These are phyloP conservation scores for Rhinopomastus cyanomelas DNA, from an alignment of 2,113 vertebrate genomes.

Conservation along the genomic window DNA sequence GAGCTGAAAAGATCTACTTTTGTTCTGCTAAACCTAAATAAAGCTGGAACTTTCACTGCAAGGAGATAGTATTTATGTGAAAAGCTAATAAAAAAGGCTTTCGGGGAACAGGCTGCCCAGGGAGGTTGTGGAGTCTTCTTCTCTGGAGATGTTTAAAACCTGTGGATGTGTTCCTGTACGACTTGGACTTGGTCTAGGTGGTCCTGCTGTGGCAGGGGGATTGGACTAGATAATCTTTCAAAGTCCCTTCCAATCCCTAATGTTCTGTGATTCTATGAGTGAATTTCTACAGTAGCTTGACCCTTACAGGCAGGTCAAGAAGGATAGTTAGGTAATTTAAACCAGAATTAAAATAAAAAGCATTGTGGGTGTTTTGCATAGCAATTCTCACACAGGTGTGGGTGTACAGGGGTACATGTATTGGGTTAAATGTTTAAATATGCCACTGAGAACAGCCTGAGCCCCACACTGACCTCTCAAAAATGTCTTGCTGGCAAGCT, in stretches of 20 bases:
- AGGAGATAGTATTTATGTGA: not conserved
- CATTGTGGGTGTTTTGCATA: not conserved
- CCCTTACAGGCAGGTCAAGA: not conserved
- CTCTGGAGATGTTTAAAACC: too few species aligned
- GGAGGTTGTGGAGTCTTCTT: too few species aligned
- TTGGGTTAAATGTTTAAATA: not conserved
- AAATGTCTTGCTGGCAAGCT: fast-evolving
- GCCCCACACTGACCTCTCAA: not conserved
- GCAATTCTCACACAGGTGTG: not conserved
- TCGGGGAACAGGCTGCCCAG: too few species aligned
- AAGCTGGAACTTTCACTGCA: not conserved
- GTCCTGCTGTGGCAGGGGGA: too few species aligned
- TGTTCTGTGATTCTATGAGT: too few species aligned
- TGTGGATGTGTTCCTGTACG: too few species aligned
- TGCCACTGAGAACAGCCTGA: not conserved
- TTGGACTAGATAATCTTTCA: too few species aligned
- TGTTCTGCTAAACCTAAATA: not conserved
- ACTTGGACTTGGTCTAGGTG: too few species aligned
- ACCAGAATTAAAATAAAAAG: not conserved
- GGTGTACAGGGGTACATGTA: not conserved
- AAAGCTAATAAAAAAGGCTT: not conserved
- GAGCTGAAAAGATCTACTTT: too few species aligned
- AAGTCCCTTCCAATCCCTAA: too few species aligned
- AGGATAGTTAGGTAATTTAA: not conserved
- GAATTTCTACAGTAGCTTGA: not conserved